Percentiles rank a stretch among this genome's conserved stretches.
phyloP scores from a whole-genome alignment of 2,797 vertebrate species.

The Danio jaintianensis region DNA sequence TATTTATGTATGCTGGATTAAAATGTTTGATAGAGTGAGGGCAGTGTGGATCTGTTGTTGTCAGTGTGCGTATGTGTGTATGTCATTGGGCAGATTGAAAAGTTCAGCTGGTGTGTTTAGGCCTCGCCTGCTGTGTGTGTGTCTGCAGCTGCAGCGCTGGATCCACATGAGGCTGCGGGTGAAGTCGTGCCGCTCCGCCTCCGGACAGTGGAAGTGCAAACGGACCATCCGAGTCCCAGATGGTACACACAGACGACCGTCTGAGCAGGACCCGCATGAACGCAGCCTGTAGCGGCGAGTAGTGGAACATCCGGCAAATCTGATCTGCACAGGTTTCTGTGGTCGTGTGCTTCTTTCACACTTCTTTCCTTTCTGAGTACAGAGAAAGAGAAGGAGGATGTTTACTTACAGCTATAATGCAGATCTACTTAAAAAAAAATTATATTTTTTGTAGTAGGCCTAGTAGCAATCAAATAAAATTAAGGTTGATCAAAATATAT shows the following conservation, averaged over 20 bases:
- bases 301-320: constrained; percentile 62
- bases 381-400: background rate
- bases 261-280: constrained; percentile 61
- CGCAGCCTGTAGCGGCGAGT: constrained; percentile 56
- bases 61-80: constrained; percentile 63
- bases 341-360: constrained; percentile 60
- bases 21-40: constrained; percentile 15
- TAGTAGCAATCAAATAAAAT: too few relatives aligned
- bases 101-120: constrained; percentile 30
- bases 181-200: constrained; percentile 51
- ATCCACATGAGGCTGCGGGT: constrained; percentile 69
- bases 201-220: constrained; percentile 63
- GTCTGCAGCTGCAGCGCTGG: constrained; percentile 64
- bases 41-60: constrained; percentile 7
- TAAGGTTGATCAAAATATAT: too few relatives aligned
- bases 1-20: background rate
- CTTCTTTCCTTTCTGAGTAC: constrained; percentile 60
- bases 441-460: too few relatives aligned
- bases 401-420: background rate
- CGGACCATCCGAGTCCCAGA: constrained; percentile 61
- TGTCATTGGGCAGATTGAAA: constrained; percentile 64
- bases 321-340: constrained; percentile 44
- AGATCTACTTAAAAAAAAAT: background rate
- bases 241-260: constrained; percentile 63
- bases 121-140: constrained; percentile 36